Percentiles rank a stretch among this genome's conserved stretches.
Evolutionary conservation across 2,113 vertebrate species (phyloP).

Genomic region (Globicephala melas): DNA sequence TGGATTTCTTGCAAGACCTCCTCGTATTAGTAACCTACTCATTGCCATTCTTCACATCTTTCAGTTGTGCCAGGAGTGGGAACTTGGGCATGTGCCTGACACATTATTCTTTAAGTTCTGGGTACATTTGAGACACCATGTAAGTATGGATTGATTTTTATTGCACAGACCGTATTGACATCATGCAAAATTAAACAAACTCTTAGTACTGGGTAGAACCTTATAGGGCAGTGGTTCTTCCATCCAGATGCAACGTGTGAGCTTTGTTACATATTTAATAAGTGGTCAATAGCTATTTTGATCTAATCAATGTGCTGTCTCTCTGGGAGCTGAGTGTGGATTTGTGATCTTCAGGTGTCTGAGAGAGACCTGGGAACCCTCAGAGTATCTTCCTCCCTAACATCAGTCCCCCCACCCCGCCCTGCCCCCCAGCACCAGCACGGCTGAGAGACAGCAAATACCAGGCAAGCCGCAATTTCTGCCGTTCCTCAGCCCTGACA

Average conservation of each 20-base stretch:
- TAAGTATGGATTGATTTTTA: constrained; percentile 47
- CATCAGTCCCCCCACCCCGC: not conserved
- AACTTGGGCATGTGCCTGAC: not conserved
- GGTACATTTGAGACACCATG: not conserved
- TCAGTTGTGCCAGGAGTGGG: not conserved
- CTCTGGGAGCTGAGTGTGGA: not conserved
- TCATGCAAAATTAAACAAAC: constrained; percentile 53
- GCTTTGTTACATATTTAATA: constrained; percentile 58
- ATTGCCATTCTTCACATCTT: not conserved
- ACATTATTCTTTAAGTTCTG: not conserved
- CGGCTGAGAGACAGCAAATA: not conserved
- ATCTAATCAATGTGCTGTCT: not conserved
- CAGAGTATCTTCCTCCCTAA: not conserved
- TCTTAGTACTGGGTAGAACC: not conserved
- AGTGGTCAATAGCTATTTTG: constrained; percentile 22
- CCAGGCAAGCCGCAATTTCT: not conserved
- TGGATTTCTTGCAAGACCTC: not conserved
- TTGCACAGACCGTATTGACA: not conserved
- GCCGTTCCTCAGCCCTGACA: not conserved
- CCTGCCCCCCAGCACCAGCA: not conserved
- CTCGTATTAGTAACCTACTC: not conserved
- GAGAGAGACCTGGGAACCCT: not conserved
- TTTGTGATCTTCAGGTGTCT: not conserved
- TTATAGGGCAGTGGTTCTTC: not conserved
- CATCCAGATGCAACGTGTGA: not conserved